phyloP scores from a whole-genome alignment of 2,888 invertebrate genomes.

The Stenoptilia bipunctidactyla region DNA sequence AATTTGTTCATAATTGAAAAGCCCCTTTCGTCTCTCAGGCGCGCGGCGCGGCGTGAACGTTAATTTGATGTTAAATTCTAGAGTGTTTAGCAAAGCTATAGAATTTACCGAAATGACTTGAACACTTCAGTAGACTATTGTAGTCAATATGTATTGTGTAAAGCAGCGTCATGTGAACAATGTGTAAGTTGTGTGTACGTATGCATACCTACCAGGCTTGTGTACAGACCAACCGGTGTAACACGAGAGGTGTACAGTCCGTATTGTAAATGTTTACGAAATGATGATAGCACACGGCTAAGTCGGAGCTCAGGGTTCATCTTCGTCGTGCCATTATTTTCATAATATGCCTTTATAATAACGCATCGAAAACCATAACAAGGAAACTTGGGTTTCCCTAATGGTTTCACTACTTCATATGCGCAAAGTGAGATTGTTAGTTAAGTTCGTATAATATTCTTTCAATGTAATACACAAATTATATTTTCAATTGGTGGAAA shows the following conservation, averaged over 20 bases:
- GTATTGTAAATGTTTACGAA: conserved; percentile 43
- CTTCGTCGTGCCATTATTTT: conserved; percentile 34
- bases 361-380: conserved; percentile 30
- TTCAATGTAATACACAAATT: too few relatives aligned
- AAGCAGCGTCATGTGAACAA: conserved; percentile 24
- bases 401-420: conserved; percentile 17
- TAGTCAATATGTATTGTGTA: background rate
- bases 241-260: conserved; percentile 29
- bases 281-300: conserved; percentile 18
- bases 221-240: conserved; percentile 23
- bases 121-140: background rate
- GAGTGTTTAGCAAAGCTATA: background rate
- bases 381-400: conserved; percentile 32
- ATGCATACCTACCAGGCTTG: conserved; percentile 6
- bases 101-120: background rate
- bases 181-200: conserved; percentile 14
- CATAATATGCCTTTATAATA: conserved; percentile 44
- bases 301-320: conserved; percentile 23
- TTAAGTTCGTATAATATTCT: too few relatives aligned
- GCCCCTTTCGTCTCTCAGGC: background rate
- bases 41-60: background rate
- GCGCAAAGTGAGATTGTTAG: too few relatives aligned
- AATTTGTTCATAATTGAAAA: background rate
- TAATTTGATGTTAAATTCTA: background rate
- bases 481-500: too few relatives aligned